phyloP scores from a whole-genome alignment of 30 jellyfish, hydroid and myxozoan species.

The Mastigias papua region DNA sequence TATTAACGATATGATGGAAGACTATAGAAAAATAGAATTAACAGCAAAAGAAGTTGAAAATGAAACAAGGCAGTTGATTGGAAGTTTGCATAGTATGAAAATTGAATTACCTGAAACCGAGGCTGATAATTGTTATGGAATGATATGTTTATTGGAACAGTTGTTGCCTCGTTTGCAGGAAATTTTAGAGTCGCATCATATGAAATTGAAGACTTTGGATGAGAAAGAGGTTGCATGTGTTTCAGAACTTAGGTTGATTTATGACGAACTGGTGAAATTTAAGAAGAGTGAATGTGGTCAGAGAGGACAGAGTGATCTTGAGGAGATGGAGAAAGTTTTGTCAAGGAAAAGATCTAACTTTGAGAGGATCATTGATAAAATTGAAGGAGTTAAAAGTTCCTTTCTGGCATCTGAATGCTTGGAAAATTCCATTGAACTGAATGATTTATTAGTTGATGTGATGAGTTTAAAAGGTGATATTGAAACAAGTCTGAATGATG shows the following conservation, averaged over 20 bases:
- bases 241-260: neutral
- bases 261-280: neutral
- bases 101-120: conserved; percentile 52
- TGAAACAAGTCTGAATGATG: neutral
- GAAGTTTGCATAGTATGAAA: neutral
- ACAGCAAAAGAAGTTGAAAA: conserved; percentile 41
- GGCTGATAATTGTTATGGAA: conserved; percentile 25
- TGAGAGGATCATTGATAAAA: neutral
- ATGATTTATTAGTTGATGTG: neutral
- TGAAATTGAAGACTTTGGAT: neutral
- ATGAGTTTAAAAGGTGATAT: neutral
- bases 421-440: neutral
- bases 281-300: neutral
- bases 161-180: neutral
- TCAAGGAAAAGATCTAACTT: conserved; percentile 1
- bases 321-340: neutral
- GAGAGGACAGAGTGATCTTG: neutral
- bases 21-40: neutral
- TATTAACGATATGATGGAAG: neutral
- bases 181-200: neutral
- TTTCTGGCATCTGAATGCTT: neutral
- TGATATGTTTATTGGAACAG: conserved; percentile 1
- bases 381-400: neutral
- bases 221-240: neutral
- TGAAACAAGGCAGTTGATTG: conserved; percentile 12